Conservation (phyloP, 1,140 invertebrate genomes). For the Pemphigus obesinymphae region DNA sequence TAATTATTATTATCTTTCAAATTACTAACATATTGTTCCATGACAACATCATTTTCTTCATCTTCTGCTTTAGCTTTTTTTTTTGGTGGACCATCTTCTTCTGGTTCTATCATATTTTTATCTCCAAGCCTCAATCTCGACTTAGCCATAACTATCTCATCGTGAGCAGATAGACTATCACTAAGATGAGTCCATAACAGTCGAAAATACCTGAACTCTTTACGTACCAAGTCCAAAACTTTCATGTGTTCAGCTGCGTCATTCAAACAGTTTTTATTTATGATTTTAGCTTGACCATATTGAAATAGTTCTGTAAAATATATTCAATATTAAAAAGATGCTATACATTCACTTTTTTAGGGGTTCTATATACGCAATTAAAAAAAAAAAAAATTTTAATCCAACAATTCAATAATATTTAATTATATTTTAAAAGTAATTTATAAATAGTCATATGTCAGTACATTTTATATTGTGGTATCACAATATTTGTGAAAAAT, state of each 20-base stretch:
- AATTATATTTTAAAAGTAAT: too few relatives aligned
- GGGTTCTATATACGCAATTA: too few relatives aligned
- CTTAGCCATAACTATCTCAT: constrained; percentile 73
- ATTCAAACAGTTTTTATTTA: constrained; percentile 28
- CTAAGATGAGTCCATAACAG: constrained; percentile 59
- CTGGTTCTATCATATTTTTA: constrained; percentile 50
- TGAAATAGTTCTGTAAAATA: constrained; percentile 42
- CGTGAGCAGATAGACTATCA: constrained; percentile 60
- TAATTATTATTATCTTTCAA: neutral
- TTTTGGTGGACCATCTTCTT: constrained; percentile 7
- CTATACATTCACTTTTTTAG: too few relatives aligned
- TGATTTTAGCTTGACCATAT: constrained; percentile 33
- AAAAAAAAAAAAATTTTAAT: too few relatives aligned
- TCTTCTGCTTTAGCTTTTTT: constrained; percentile 26
- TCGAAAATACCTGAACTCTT: constrained; percentile 63
- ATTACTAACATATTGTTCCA: constrained; percentile 27
- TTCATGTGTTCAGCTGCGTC: constrained; percentile 58
- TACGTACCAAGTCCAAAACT: constrained; percentile 59
- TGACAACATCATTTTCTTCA: neutral
- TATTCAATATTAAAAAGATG: neutral
- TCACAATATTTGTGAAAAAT: too few relatives aligned
- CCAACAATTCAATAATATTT: too few relatives aligned
- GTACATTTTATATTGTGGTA: too few relatives aligned
- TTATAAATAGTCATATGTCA: too few relatives aligned
- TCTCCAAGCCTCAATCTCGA: constrained; percentile 58